Conservation (phyloP, 2,113 vertebrate species). For the Bothrops jararaca region DNA sequence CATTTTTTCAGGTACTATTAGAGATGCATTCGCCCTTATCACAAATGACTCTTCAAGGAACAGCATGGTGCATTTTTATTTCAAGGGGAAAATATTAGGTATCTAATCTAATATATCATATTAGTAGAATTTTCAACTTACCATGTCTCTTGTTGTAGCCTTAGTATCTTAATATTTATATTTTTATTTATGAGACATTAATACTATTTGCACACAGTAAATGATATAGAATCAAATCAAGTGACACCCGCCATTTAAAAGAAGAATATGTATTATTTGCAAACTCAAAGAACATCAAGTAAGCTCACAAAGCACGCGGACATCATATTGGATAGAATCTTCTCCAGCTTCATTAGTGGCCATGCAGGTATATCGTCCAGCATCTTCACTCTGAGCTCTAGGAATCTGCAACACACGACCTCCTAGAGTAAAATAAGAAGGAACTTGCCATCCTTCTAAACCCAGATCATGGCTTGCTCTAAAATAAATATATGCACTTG, state of each 20-base stretch:
- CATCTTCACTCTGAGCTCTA: slow-evolving; percentile 78
- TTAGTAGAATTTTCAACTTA: background rate
- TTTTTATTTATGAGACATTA: background rate
- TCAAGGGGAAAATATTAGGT: background rate
- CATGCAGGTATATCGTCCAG: slow-evolving; percentile 86
- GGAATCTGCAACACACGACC: slow-evolving; percentile 88
- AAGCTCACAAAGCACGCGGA: slow-evolving; percentile 86
- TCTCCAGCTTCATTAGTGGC: slow-evolving; percentile 94
- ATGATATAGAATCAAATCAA: background rate
- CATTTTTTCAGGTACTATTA: background rate
- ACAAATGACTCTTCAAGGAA: background rate
- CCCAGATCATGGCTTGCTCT: background rate
- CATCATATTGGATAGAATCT: slow-evolving; percentile 88
- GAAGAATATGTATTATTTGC: background rate
- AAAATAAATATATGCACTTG: background rate
- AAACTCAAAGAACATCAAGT: background rate
- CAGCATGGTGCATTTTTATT: background rate
- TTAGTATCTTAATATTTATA: background rate
- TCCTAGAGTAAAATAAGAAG: slow-evolving; percentile 67
- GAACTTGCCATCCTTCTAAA: slow-evolving; percentile 8
- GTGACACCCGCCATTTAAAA: background rate
- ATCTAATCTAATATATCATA: background rate
- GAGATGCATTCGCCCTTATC: background rate
- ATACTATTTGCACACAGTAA: background rate
- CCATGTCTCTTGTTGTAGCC: background rate